These are phyloP conservation scores for Pissodes strobi DNA, from an alignment of 1,140 invertebrate species.

Conservation along the genomic window DNA sequence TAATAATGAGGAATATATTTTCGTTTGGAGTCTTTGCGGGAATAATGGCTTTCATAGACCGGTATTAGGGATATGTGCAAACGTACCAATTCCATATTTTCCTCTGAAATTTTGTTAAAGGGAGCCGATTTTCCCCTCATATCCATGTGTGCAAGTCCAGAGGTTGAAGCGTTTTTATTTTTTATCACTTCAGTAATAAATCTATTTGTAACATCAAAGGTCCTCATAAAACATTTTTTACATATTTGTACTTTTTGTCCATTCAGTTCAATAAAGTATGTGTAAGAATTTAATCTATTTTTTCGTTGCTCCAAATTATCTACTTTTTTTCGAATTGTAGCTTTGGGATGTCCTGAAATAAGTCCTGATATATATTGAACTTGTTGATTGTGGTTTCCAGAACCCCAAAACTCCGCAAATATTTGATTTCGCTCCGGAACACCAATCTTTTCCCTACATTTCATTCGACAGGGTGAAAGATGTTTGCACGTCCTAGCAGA, in stretches of 20 bases:
- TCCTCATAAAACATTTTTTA: constrained; percentile 23
- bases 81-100: neutral
- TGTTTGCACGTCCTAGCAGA: too few species aligned
- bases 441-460: too few species aligned
- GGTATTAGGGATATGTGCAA: neutral
- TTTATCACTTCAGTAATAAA: constrained; percentile 13
- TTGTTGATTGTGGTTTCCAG: too few species aligned
- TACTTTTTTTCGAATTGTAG: too few species aligned
- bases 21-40: neutral
- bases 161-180: neutral
- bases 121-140: neutral
- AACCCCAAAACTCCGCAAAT: too few species aligned
- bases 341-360: too few species aligned
- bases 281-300: too few species aligned
- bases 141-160: neutral
- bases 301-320: too few species aligned
- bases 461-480: too few species aligned
- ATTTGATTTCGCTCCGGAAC: too few species aligned
- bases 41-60: neutral
- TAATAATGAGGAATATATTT: neutral
- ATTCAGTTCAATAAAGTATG: too few species aligned
- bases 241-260: constrained; percentile 14
- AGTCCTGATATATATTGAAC: too few species aligned
- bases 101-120: neutral
- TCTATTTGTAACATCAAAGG: constrained; percentile 16